Percentiles rank a stretch among this genome's conserved stretches.
Conservation (phyloP, 2,888 invertebrate species). For the Pachydiplax longipennis region DNA sequence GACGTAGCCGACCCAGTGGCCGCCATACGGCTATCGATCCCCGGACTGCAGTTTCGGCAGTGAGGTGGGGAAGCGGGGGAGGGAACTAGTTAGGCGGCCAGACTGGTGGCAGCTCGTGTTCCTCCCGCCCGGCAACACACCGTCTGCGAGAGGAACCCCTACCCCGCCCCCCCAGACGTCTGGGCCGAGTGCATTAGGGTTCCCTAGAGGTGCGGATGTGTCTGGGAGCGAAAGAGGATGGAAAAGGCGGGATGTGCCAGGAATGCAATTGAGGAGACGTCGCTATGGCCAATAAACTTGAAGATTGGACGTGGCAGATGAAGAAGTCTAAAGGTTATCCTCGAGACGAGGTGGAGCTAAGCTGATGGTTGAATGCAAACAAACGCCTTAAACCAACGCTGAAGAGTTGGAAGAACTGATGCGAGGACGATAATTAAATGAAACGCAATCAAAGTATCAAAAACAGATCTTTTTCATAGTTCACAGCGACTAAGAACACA, state of each 20-base stretch:
- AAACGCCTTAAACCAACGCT: too few species aligned
- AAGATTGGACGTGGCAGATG: neutral
- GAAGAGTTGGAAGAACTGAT: too few species aligned
- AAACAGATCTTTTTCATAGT: too few species aligned
- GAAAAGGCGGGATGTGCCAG: neutral
- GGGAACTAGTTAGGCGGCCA: slow-evolving; percentile 19
- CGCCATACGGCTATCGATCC: slow-evolving; percentile 40
- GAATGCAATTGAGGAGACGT: neutral
- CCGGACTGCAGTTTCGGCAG: slow-evolving; percentile 27
- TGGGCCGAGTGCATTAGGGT: slow-evolving; percentile 20
- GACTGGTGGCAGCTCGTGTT: neutral
- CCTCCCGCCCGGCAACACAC: neutral
- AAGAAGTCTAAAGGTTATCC: neutral
- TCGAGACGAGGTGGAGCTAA: neutral
- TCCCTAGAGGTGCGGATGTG: slow-evolving; percentile 1
- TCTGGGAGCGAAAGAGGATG: neutral
- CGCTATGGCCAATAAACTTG: neutral
- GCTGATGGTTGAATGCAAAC: neutral
- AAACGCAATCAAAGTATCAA: too few species aligned
- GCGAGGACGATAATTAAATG: too few species aligned
- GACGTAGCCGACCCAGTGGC: slow-evolving; percentile 43
- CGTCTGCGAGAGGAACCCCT: neutral
- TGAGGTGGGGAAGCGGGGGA: neutral
- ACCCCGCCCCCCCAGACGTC: neutral
- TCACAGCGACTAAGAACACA: too few species aligned